These are phyloP conservation scores for Artibeus jamaicensis DNA, from an alignment of 2,797 vertebrate species.

Conservation along the genomic window DNA sequence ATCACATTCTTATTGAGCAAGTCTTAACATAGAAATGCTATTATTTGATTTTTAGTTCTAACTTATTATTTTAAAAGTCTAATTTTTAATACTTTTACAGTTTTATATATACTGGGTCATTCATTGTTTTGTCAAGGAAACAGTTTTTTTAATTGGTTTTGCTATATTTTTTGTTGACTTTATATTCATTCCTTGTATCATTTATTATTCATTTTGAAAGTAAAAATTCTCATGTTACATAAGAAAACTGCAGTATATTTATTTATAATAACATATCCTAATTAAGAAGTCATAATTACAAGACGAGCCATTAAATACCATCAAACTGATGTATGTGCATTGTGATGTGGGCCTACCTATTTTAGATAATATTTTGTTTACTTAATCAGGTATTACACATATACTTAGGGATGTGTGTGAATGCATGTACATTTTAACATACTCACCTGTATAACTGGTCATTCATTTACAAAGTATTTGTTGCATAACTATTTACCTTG, in stretches of 20 bases:
- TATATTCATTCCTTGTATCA: background rate
- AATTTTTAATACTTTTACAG: conserved; percentile 14
- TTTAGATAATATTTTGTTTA: conserved; percentile 35
- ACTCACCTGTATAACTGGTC: background rate
- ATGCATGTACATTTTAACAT: background rate
- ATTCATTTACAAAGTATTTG: background rate
- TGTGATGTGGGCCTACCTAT: background rate
- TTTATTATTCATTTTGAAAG: conserved; percentile 27
- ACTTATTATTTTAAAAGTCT: conserved; percentile 33
- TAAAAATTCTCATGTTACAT: background rate
- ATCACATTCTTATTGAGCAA: background rate
- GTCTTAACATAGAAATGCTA: background rate
- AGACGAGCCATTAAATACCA: background rate
- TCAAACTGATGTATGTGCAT: background rate
- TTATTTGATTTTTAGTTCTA: conserved; percentile 30
- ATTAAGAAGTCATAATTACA: background rate
- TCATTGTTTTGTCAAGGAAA: background rate
- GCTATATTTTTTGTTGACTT: background rate
- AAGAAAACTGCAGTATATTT: background rate
- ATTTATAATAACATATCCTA: background rate
- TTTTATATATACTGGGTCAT: conserved; percentile 22
- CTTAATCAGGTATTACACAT: background rate
- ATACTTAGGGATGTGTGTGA: background rate
- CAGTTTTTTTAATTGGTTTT: conserved; percentile 17
- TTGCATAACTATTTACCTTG: background rate